A percentile compares a stretch with the other conserved stretches of the same genome.
Conservation (phyloP, 2,888 invertebrate species). For the Clitarchus hookeri region DNA sequence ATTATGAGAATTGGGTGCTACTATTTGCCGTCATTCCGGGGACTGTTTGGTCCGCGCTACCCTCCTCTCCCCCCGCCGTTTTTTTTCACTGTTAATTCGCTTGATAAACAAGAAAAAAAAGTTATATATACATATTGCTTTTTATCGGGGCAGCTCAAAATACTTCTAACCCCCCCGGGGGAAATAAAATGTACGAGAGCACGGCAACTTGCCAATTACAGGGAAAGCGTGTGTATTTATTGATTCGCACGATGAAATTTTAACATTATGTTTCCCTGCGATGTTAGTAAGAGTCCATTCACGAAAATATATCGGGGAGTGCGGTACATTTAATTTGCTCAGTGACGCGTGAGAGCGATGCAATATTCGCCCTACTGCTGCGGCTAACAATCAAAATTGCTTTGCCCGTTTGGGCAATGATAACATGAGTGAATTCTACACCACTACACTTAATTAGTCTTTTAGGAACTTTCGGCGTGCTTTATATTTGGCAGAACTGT, state of each 20-base stretch:
- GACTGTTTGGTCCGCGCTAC: not conserved
- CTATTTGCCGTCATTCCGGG: not conserved
- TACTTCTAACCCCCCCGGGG: not conserved
- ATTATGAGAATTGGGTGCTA: not conserved
- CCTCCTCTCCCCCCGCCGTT: not conserved
- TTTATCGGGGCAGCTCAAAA: not conserved
- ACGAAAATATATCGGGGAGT: not conserved
- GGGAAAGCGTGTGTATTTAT: not conserved
- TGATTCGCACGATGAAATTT: not conserved
- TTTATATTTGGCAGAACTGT: too few species aligned
- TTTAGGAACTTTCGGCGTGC: too few species aligned
- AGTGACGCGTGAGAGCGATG: not conserved
- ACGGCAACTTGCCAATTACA: not conserved
- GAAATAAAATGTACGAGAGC: not conserved
- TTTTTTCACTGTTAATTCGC: not conserved
- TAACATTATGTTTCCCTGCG: not conserved
- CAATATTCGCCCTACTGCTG: too few species aligned
- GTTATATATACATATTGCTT: not conserved
- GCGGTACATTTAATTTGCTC: not conserved
- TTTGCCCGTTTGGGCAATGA: too few species aligned
- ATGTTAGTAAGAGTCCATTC: too few species aligned
- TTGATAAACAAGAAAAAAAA: not conserved
- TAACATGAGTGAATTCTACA: too few species aligned
- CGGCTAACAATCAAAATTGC: too few species aligned
- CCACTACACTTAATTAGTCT: too few species aligned